phyloP scores from a whole-genome alignment of 2,113 vertebrate species.

The Prolemur simus region DNA sequence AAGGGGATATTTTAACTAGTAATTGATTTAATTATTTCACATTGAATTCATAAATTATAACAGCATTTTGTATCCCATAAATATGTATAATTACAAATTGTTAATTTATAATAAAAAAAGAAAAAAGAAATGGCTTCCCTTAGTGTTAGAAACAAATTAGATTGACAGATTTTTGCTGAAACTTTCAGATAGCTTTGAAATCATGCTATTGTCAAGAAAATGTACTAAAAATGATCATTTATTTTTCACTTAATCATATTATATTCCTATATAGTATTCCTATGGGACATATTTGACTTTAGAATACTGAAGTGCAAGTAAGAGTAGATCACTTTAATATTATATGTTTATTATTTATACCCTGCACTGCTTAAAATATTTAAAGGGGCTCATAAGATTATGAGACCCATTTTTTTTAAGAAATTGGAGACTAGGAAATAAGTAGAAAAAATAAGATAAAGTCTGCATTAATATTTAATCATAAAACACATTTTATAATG shows the following conservation, averaged over 20 bases:
- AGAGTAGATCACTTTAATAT: neutral
- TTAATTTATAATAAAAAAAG: neutral
- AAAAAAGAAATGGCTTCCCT: neutral
- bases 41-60: neutral
- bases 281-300: neutral
- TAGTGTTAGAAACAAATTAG: neutral
- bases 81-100: neutral
- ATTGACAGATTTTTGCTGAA: neutral
- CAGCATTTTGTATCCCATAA: neutral
- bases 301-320: neutral
- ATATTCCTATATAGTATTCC: neutral
- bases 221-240: neutral
- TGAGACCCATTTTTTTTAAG: neutral
- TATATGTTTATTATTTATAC: neutral
- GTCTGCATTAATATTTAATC: neutral
- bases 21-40: neutral
- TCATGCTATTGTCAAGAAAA: conserved; percentile 11
- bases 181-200: neutral
- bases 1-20: neutral
- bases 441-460: neutral
- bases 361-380: neutral
- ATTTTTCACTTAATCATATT: neutral
- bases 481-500: neutral
- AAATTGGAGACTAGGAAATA: neutral
- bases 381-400: neutral